Percentiles rank a stretch among this genome's conserved stretches.
phyloP scores from a whole-genome alignment of 2,113 vertebrate species.

The Lophius piscatorius region DNA sequence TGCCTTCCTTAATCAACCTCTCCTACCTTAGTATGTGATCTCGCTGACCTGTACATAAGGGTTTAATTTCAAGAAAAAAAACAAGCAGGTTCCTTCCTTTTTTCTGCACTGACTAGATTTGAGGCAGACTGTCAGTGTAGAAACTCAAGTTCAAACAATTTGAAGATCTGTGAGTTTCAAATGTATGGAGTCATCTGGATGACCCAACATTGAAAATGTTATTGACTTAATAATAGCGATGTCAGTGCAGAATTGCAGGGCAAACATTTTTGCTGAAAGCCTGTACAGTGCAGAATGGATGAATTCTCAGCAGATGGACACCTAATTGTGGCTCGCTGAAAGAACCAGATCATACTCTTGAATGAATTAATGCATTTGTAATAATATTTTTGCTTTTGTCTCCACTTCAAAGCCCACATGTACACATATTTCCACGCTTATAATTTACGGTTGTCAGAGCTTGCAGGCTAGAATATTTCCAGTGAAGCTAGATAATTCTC shows the following conservation, averaged over 20 bases:
- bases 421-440: conserved; percentile 70
- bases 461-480: conserved; percentile 74
- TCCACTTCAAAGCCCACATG: conserved; percentile 67
- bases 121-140: conserved; percentile 17
- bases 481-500: conserved; percentile 81
- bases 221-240: conserved; percentile 68
- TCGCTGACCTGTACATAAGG: conserved; percentile 44
- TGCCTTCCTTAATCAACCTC: conserved; percentile 41
- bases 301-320: conserved; percentile 58
- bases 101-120: conserved; percentile 11
- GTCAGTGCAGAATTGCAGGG: conserved; percentile 63
- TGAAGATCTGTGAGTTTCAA: conserved; percentile 33
- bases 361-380: conserved; percentile 80
- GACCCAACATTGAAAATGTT: conserved; percentile 34
- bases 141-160: conserved; percentile 19
- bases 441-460: conserved; percentile 83
- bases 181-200: conserved; percentile 11
- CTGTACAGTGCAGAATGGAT: conserved; percentile 40
- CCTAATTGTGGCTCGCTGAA: conserved; percentile 48
- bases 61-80: neutral
- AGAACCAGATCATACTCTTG: conserved; percentile 69
- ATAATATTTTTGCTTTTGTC: conserved; percentile 79
- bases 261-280: conserved; percentile 53
- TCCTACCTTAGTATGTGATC: conserved; percentile 41
- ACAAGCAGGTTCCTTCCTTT: neutral